Evolutionary conservation across 2,797 vertebrate genomes (phyloP).

Genomic region (Acridotheres tristis): DNA sequence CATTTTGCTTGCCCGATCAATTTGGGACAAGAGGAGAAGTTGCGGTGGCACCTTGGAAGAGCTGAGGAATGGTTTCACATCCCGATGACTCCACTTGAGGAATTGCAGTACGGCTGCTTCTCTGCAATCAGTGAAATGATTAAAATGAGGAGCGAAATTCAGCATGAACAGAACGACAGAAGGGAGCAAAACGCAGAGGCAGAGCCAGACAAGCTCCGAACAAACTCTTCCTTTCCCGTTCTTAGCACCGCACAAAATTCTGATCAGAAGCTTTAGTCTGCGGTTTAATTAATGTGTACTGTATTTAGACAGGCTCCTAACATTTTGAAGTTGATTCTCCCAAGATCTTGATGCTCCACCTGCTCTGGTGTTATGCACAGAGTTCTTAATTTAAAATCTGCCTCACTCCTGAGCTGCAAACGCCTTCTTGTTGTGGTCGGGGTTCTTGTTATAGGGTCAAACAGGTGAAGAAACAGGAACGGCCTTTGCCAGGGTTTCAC

Average conservation of each 20-base stretch:
- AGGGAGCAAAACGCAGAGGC: background rate
- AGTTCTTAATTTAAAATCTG: background rate
- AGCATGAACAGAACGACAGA: background rate
- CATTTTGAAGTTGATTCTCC: background rate
- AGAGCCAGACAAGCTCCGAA: background rate
- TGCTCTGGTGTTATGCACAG: background rate
- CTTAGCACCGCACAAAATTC: background rate
- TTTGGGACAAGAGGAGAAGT: background rate
- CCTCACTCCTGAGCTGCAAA: background rate
- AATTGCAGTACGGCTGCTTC: background rate
- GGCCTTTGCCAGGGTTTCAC: no score
- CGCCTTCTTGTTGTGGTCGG: background rate
- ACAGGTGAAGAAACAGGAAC: no score
- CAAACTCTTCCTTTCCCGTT: background rate
- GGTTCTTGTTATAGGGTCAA: no score
- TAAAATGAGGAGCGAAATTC: background rate
- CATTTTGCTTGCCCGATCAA: background rate
- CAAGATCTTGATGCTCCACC: background rate
- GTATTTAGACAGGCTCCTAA: background rate
- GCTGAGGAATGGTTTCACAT: background rate
- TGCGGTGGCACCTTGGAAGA: background rate
- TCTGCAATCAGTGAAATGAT: background rate
- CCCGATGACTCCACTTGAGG: background rate
- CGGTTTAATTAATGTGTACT: background rate
- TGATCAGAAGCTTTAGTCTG: background rate